Percentiles rank a stretch among this genome's conserved stretches.
Conservation (phyloP, 2,888 invertebrate genomes). For the Erebia aethiops region DNA sequence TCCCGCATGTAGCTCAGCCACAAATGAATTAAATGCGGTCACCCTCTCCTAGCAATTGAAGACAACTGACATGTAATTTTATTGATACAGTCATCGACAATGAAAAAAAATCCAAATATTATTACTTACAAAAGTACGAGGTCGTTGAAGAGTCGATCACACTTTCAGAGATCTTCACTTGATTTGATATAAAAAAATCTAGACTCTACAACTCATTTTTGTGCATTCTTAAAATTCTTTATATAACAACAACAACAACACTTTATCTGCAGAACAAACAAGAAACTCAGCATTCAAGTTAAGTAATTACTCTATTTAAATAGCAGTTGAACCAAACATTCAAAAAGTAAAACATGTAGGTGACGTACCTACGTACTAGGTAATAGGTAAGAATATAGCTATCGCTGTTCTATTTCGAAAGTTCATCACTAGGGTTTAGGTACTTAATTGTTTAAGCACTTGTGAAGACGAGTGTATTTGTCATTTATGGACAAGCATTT, state of each 20-base stretch:
- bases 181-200: not conserved
- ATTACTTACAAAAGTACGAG: not conserved
- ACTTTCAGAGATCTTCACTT: not conserved
- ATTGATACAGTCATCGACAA: constrained; percentile 55
- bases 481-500: constrained; percentile 67
- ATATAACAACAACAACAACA: no score
- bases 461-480: constrained; percentile 56
- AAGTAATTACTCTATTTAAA: no score
- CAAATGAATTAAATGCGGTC: constrained; percentile 74
- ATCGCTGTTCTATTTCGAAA: not conserved
- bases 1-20: constrained; percentile 72
- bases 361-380: no score
- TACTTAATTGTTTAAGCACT: constrained; percentile 28
- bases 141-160: not conserved
- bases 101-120: not conserved
- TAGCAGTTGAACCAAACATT: no score
- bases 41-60: constrained; percentile 77
- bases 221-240: no score
- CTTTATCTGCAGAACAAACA: no score
- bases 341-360: no score
- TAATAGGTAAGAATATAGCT: no score
- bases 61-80: constrained; percentile 62
- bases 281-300: no score
- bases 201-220: no score
- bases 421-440: no score